These are phyloP conservation scores for Gavialis gangeticus DNA, from an alignment of 2,113 vertebrate genomes.

Conservation along the genomic window DNA sequence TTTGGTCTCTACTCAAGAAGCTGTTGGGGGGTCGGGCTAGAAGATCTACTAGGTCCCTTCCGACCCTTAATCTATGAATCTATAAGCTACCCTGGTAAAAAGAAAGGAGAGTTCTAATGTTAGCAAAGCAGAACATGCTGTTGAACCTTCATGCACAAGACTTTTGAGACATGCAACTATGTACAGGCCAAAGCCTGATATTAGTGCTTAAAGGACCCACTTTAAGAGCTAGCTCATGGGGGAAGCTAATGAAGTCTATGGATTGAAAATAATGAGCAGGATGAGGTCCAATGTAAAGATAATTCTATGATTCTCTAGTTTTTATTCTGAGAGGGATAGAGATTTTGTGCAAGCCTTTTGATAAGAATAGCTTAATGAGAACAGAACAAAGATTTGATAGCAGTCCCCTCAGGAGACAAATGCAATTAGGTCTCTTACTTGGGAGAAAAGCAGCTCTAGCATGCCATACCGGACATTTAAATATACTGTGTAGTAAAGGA, in stretches of 20 bases:
- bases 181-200: neutral
- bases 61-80: too few species aligned
- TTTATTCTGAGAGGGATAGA: neutral
- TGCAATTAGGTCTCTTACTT: neutral
- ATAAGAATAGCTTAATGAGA: neutral
- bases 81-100: neutral
- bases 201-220: neutral
- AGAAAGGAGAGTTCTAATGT: neutral
- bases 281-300: neutral
- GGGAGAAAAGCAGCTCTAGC: neutral
- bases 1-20: neutral
- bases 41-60: too few species aligned
- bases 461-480: neutral
- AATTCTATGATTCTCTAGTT: too few species aligned
- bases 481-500: neutral
- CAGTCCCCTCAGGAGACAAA: neutral
- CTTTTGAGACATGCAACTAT: neutral
- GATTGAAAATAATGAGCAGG: neutral
- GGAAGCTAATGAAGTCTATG: neutral
- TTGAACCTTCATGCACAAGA: neutral
- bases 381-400: neutral
- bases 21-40: too few species aligned
- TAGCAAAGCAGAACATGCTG: neutral
- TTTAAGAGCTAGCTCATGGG: neutral
- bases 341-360: neutral